Evolutionary conservation across 2,888 invertebrate genomes (phyloP).

Genomic region (Ophion costatus): DNA sequence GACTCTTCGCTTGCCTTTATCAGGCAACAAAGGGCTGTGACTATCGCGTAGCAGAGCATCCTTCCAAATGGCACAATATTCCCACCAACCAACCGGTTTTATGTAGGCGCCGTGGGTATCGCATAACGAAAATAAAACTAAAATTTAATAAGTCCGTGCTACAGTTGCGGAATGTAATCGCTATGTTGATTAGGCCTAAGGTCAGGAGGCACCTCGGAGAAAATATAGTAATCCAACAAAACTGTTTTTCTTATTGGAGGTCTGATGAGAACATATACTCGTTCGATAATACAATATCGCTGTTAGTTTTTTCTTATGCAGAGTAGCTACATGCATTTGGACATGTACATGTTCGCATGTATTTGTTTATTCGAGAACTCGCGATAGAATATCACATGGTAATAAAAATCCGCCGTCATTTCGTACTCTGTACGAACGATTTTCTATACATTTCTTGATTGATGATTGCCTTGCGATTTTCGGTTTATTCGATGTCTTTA

Average conservation of each 20-base stretch:
- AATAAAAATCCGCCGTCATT: neutral
- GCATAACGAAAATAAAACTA: neutral
- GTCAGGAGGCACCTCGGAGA: neutral
- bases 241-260: neutral
- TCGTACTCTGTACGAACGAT: neutral
- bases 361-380: neutral
- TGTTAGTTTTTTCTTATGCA: too few relatives aligned
- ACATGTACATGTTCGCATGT: neutral
- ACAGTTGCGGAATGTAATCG: neutral
- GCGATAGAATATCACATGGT: neutral
- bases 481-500: neutral
- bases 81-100: conserved; percentile 4
- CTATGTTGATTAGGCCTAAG: neutral
- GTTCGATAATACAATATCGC: too few relatives aligned
- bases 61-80: neutral
- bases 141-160: neutral
- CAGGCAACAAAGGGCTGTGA: conserved; percentile 32
- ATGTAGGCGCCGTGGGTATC: neutral
- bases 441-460: neutral
- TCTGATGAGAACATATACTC: too few relatives aligned
- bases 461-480: neutral
- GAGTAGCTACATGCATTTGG: neutral
- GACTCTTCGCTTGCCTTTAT: conserved; percentile 20
- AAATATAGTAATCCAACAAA: neutral
- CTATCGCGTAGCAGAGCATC: conserved; percentile 29